phyloP scores from a whole-genome alignment of 2,797 vertebrate species.

The Semotilus atromaculatus region DNA sequence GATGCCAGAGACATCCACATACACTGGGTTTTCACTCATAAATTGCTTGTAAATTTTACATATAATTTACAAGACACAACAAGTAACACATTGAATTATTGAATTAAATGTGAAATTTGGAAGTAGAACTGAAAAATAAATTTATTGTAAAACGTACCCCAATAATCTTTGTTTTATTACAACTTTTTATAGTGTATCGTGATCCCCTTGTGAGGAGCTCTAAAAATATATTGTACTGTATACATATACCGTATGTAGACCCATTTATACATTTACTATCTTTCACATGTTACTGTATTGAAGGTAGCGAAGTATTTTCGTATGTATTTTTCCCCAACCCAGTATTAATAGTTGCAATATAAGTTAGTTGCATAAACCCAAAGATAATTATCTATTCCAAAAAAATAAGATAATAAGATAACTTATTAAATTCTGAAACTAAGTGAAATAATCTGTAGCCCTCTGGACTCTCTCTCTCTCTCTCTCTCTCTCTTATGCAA shows the following conservation, averaged over 20 bases:
- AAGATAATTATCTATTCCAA: not conserved
- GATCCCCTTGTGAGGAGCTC: not conserved
- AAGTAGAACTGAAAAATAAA: not conserved
- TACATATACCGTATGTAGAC: not conserved
- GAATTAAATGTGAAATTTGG: not conserved
- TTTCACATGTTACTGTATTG: not conserved
- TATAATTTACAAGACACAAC: not conserved
- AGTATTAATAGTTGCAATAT: not conserved
- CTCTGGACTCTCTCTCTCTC: not conserved
- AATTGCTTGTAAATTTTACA: not conserved
- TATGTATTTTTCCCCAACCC: not conserved
- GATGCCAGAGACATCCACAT: not conserved
- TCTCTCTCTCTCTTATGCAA: conserved; percentile 1
- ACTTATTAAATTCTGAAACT: not conserved
- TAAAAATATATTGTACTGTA: not conserved
- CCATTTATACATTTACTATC: not conserved
- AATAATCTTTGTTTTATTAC: not conserved
- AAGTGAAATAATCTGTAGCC: not conserved
- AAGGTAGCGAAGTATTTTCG: not conserved
- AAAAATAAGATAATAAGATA: not conserved
- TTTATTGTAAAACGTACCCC: not conserved
- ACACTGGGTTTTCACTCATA: not conserved
- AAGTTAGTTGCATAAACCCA: not conserved
- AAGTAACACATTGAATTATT: not conserved
- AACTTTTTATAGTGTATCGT: not conserved